Conservation (phyloP, 2,797 vertebrate species). For the Salarias fasciatus region DNA sequence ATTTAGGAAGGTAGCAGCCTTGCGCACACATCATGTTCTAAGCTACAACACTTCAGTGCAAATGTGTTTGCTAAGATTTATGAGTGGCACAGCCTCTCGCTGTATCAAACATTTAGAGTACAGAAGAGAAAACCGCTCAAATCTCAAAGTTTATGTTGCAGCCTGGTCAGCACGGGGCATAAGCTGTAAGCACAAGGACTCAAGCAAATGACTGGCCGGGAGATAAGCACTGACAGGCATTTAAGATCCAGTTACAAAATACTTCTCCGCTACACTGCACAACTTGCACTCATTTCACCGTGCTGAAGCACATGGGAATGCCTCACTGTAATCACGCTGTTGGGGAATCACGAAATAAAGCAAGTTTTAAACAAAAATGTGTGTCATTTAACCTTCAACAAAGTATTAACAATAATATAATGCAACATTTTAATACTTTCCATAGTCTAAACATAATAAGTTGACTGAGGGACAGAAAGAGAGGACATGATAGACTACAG, state of each 20-base stretch:
- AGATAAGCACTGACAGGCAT: slow-evolving; percentile 13
- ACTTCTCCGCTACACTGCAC: too few relatives aligned
- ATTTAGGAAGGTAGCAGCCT: slow-evolving; percentile 43
- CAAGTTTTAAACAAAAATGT: too few relatives aligned
- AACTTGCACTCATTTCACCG: too few relatives aligned
- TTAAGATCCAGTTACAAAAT: not conserved
- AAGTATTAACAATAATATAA: too few relatives aligned
- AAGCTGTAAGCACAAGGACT: slow-evolving; percentile 10
- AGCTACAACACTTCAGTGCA: slow-evolving; percentile 19
- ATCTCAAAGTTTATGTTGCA: slow-evolving; percentile 21
- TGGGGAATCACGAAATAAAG: too few relatives aligned
- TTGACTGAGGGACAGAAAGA: too few relatives aligned
- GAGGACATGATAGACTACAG: too few relatives aligned
- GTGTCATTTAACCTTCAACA: too few relatives aligned
- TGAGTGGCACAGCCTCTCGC: not conserved
- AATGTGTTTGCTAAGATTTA: slow-evolving; percentile 1
- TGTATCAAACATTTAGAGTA: slow-evolving; percentile 1
- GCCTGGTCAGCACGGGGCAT: slow-evolving; percentile 9
- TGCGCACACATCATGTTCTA: slow-evolving; percentile 37
- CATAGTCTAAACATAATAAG: too few relatives aligned
- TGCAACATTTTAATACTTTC: too few relatives aligned
- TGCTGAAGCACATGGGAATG: too few relatives aligned
- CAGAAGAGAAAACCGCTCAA: not conserved
- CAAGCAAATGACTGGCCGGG: slow-evolving; percentile 7
- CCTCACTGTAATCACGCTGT: too few relatives aligned